Evolutionary conservation across 2,113 vertebrate genomes (phyloP).

Genomic region (Piprites chloris): DNA sequence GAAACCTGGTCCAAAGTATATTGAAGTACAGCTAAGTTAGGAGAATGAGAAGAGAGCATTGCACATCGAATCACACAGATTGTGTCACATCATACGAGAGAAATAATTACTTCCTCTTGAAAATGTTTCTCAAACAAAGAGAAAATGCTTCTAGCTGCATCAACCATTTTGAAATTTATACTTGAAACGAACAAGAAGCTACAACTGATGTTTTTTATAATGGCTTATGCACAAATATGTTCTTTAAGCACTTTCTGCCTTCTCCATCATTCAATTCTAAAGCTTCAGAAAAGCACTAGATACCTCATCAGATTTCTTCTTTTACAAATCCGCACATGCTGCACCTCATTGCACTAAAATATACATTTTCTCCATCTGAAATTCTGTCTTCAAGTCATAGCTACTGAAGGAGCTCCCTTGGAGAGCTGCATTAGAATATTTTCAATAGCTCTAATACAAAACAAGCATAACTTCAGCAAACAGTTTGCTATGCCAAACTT

Average conservation of each 20-base stretch:
- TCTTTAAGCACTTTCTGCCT: background rate
- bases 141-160: background rate
- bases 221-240: background rate
- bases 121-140: background rate
- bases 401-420: background rate
- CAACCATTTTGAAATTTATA: background rate
- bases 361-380: background rate
- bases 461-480: background rate
- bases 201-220: background rate
- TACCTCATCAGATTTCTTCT: background rate
- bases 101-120: background rate
- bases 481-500: background rate
- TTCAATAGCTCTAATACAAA: background rate
- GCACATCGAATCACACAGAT: background rate
- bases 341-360: background rate
- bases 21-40: rapidly evolving
- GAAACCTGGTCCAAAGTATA: background rate
- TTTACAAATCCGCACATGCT: background rate
- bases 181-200: background rate
- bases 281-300: background rate
- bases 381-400: background rate
- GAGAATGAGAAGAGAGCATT: background rate
- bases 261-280: background rate
- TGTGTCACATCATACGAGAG: background rate
- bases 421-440: background rate